These are phyloP conservation scores for Mimas tiliae DNA, from an alignment of 2,888 invertebrate genomes.

Conservation along the genomic window DNA sequence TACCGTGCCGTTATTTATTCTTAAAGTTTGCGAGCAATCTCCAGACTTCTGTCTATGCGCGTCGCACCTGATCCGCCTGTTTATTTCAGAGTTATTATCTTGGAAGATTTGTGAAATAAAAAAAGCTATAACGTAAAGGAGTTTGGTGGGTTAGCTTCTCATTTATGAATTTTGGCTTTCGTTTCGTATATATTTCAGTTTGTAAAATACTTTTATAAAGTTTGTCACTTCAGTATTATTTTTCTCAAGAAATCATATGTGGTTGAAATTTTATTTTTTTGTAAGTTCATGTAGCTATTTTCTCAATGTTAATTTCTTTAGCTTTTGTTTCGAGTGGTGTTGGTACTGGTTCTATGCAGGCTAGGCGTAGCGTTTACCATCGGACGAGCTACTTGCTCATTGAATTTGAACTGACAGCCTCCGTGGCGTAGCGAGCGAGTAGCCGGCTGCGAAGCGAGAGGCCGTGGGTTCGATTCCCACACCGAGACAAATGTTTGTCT, in stretches of 20 bases:
- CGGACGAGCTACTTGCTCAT: too few species aligned
- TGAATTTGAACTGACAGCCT: too few species aligned
- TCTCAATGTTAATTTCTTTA: too few species aligned
- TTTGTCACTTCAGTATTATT: constrained; percentile 19
- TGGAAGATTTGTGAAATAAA: constrained; percentile 83
- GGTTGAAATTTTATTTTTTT: too few species aligned
- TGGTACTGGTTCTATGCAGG: too few species aligned
- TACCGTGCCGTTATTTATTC: constrained; percentile 50
- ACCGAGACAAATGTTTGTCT: too few species aligned
- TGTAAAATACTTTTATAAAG: not conserved
- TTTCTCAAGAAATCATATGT: not conserved
- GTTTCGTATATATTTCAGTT: not conserved
- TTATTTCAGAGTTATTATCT: constrained; percentile 73
- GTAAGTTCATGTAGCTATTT: too few species aligned
- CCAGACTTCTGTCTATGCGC: constrained; percentile 36
- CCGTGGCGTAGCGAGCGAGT: too few species aligned
- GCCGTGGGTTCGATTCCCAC: too few species aligned
- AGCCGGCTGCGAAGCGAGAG: too few species aligned
- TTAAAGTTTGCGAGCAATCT: constrained; percentile 49
- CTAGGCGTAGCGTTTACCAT: too few species aligned
- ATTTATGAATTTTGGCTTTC: not conserved
- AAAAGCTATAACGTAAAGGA: constrained; percentile 80
- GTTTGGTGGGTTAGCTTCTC: constrained; percentile 60
- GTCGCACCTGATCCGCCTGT: constrained; percentile 46
- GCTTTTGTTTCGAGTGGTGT: too few species aligned